These are phyloP conservation scores for Scrobipalpa atriplicella DNA, from an alignment of 2,888 invertebrate genomes.

Conservation along the genomic window DNA sequence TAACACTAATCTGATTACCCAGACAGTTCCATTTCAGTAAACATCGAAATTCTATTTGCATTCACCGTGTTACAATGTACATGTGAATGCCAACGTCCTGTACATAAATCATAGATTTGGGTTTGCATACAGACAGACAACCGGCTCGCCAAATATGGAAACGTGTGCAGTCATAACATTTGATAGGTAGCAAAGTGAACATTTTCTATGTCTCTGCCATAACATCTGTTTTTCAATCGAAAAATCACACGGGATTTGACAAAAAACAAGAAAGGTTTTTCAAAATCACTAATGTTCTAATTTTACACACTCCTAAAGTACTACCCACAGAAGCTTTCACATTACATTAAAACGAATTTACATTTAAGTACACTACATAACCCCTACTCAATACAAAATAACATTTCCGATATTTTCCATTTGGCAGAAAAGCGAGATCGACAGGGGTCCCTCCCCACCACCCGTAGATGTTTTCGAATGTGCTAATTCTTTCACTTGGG, in stretches of 20 bases:
- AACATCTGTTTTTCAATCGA: too few relatives aligned
- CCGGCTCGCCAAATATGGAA: not conserved
- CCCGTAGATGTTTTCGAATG: constrained; percentile 58
- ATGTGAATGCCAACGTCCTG: not conserved
- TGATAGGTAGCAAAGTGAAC: not conserved
- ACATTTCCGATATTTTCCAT: constrained; percentile 26
- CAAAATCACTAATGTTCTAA: too few relatives aligned
- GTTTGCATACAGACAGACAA: not conserved
- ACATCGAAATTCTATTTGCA: constrained; percentile 7
- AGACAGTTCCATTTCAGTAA: not conserved
- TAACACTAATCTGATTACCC: not conserved
- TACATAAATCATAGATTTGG: constrained; percentile 6
- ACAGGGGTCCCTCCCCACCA: constrained; percentile 44
- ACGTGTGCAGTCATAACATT: constrained; percentile 3
- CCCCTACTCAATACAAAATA: not conserved
- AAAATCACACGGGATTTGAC: too few relatives aligned
- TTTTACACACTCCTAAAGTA: too few relatives aligned
- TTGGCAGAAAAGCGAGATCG: constrained; percentile 33
- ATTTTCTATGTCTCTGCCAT: not conserved
- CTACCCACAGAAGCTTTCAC: too few relatives aligned
- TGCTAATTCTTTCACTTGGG: constrained; percentile 75
- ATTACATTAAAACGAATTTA: too few relatives aligned
- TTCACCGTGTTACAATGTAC: not conserved
- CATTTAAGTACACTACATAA: too few relatives aligned
- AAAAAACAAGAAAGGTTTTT: too few relatives aligned